phyloP scores from a whole-genome alignment of 1,140 invertebrate species.

The Atopsyche davidsoni region DNA sequence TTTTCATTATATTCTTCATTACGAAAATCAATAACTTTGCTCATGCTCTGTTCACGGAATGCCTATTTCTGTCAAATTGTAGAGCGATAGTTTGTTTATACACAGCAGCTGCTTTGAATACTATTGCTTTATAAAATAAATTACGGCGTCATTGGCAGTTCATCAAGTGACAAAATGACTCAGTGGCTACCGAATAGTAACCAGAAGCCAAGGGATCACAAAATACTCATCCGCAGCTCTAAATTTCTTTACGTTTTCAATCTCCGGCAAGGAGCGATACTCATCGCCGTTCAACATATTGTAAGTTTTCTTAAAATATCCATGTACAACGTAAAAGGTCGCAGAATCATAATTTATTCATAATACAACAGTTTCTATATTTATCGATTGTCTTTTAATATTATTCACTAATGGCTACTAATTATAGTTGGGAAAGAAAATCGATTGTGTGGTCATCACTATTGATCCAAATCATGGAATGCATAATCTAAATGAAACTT shows the following conservation, averaged over 20 bases:
- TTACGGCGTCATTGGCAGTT: background rate
- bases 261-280: slow-evolving; percentile 27
- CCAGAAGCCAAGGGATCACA: slow-evolving; percentile 11
- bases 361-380: too few relatives aligned
- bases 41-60: slow-evolving; percentile 21
- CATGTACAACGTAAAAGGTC: too few relatives aligned
- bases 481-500: too few relatives aligned
- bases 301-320: slow-evolving; percentile 16
- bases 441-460: too few relatives aligned
- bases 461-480: too few relatives aligned
- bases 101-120: slow-evolving; percentile 18
- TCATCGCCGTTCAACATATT: slow-evolving; percentile 29
- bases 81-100: slow-evolving; percentile 18
- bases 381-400: too few relatives aligned
- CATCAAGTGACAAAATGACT: slow-evolving; percentile 15
- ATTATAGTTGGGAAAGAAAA: too few relatives aligned
- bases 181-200: slow-evolving; percentile 9
- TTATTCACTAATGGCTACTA: too few relatives aligned
- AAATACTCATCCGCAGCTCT: slow-evolving; percentile 13
- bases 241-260: slow-evolving; percentile 28
- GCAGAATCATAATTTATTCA: too few relatives aligned
- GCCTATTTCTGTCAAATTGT: slow-evolving; percentile 11
- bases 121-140: background rate
- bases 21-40: slow-evolving; percentile 28
- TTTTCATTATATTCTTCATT: slow-evolving; percentile 1